Percentiles rank a stretch among this genome's conserved stretches.
Conservation (phyloP, 2,113 vertebrate genomes). For the Ahaetulla prasina region DNA sequence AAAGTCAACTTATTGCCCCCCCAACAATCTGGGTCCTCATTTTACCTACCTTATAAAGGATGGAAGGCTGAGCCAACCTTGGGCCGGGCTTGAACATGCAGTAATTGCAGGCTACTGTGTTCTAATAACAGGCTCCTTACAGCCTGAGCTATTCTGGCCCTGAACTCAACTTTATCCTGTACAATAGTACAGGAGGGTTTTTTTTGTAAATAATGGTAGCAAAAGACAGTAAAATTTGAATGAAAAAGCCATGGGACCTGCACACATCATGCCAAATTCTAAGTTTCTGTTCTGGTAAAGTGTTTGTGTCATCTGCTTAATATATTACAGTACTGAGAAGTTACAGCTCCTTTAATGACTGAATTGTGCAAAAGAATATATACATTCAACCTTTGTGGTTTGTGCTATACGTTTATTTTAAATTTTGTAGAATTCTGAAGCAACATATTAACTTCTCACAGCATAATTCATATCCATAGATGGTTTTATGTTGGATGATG, state of each 20-base stretch:
- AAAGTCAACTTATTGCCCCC: no score
- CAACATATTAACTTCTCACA: constrained; percentile 53
- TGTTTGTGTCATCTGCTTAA: not conserved
- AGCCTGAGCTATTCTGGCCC: no score
- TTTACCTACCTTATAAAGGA: no score
- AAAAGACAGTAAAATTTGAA: not conserved
- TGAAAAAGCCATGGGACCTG: not conserved
- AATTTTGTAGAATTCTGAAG: constrained; percentile 11
- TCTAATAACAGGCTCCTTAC: no score
- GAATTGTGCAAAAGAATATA: not conserved
- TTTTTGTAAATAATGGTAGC: not conserved
- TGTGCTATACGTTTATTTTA: not conserved
- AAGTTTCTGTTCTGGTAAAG: not conserved
- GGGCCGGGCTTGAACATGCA: no score
- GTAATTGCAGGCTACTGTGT: no score
- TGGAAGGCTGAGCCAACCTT: no score
- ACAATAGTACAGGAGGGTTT: not conserved
- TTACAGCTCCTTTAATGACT: not conserved
- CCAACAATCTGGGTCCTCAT: no score
- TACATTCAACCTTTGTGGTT: not conserved
- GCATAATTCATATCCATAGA: not conserved
- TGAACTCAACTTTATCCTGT: not conserved
- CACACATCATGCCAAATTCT: not conserved
- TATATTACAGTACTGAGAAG: not conserved
- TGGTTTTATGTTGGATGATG: not conserved